phyloP scores from a whole-genome alignment of 2,797 vertebrate species.

The Gymnoscopelus microlampas region DNA sequence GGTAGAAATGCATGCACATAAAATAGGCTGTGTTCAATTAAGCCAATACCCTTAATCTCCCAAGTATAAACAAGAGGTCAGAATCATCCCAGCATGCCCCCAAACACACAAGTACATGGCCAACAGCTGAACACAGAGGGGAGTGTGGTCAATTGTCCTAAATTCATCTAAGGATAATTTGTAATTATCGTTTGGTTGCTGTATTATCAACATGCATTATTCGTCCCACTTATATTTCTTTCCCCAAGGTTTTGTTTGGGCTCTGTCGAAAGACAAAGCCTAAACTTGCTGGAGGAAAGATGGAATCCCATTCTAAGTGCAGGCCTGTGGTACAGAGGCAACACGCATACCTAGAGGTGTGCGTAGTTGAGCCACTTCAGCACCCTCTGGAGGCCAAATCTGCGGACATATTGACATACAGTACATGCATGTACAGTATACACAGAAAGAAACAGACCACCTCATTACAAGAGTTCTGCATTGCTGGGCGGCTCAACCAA shows the following conservation, averaged over 20 bases:
- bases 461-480: too few species aligned
- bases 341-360: slow-evolving; percentile 4
- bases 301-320: slow-evolving; percentile 8
- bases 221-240: not conserved
- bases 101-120: not conserved
- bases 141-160: not conserved
- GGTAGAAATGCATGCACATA: not conserved
- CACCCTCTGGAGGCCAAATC: too few species aligned
- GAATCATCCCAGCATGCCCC: slow-evolving; percentile 16
- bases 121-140: not conserved
- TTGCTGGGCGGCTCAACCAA: too few species aligned
- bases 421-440: not conserved
- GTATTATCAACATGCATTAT: slow-evolving; percentile 27
- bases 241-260: slow-evolving; percentile 4
- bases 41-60: slow-evolving; percentile 30
- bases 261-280: slow-evolving; percentile 20
- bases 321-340: not conserved
- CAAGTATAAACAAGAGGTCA: slow-evolving; percentile 18
- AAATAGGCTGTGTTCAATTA: not conserved
- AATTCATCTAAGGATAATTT: slow-evolving; percentile 11
- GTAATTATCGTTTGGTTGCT: not conserved
- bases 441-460: too few species aligned
- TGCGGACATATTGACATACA: too few species aligned
- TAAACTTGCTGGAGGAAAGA: slow-evolving; percentile 13
- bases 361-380: too few species aligned